Percentiles rank a stretch among this genome's conserved stretches.
phyloP scores from a whole-genome alignment of 1,140 invertebrate species.

The Drosophila subobscura region DNA sequence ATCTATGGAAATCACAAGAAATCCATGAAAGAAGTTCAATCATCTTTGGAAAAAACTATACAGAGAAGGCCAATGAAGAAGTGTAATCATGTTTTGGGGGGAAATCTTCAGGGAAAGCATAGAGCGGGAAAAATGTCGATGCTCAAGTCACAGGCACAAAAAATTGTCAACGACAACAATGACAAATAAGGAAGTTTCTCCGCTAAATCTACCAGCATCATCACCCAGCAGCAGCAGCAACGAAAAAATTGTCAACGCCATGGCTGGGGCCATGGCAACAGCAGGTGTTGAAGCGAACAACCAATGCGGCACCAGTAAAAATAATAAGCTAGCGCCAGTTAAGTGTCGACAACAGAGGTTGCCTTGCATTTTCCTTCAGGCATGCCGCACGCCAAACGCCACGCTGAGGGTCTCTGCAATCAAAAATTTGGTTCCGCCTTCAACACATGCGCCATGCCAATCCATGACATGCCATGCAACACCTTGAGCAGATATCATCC shows the following conservation, averaged over 20 bases:
- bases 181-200: slow-evolving; percentile 76
- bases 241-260: slow-evolving; percentile 68
- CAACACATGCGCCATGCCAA: slow-evolving; percentile 28
- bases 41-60: slow-evolving; percentile 13
- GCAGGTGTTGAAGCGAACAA: slow-evolving; percentile 57
- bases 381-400: slow-evolving; percentile 4
- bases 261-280: slow-evolving; percentile 38
- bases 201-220: slow-evolving; percentile 54
- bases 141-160: slow-evolving; percentile 9
- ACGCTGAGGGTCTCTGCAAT: slow-evolving; percentile 58
- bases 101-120: slow-evolving; percentile 3
- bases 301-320: slow-evolving; percentile 34
- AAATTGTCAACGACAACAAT: slow-evolving; percentile 70
- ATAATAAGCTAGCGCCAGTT: slow-evolving; percentile 59
- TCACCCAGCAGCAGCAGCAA: neutral
- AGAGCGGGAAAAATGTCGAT: slow-evolving; percentile 39
- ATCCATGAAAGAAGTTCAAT: slow-evolving; percentile 56
- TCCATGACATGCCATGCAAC: slow-evolving; percentile 1
- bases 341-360: slow-evolving; percentile 44
- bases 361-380: slow-evolving; percentile 57
- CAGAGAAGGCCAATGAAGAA: slow-evolving; percentile 40
- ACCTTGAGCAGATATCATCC: neutral
- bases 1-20: slow-evolving; percentile 18
- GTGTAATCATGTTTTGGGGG: slow-evolving; percentile 42
- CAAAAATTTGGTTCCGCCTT: slow-evolving; percentile 73